Percentiles rank a stretch among this genome's conserved stretches.
Conservation (phyloP, 2,113 vertebrate genomes). For the Nannospalax galili region DNA sequence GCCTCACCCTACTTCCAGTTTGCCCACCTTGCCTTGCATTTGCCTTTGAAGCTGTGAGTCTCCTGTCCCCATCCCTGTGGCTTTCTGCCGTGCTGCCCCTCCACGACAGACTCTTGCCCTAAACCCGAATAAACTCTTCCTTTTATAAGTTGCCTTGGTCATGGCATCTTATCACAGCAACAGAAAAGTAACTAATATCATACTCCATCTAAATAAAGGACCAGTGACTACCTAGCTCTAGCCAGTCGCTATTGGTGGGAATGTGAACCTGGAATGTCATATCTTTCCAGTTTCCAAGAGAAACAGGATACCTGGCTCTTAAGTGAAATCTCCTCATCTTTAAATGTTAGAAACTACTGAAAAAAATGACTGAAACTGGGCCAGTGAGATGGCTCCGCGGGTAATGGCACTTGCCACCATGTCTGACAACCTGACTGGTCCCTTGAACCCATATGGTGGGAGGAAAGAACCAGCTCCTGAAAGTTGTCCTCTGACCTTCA, state of each 20-base stretch:
- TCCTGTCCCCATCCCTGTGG: too few relatives aligned
- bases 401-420: too few relatives aligned
- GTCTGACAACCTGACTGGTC: neutral
- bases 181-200: too few relatives aligned
- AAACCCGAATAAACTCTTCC: too few relatives aligned
- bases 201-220: too few relatives aligned
- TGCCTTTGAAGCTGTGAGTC: too few relatives aligned
- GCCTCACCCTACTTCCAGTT: too few relatives aligned
- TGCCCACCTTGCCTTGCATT: too few relatives aligned
- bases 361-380: neutral
- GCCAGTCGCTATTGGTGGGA: neutral
- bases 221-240: fast-evolving
- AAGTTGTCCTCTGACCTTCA: neutral
- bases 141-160: too few relatives aligned
- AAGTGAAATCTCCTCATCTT: neutral
- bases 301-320: neutral
- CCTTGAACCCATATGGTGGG: neutral
- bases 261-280: neutral
- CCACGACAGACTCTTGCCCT: too few relatives aligned
- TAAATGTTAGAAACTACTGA: neutral
- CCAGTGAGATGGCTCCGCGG: neutral
- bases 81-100: too few relatives aligned
- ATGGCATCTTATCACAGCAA: too few relatives aligned
- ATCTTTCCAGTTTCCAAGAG: neutral
- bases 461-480: neutral